These are phyloP conservation scores for Drosophila kikkawai DNA, from an alignment of 1,140 invertebrate species.

Conservation along the genomic window DNA sequence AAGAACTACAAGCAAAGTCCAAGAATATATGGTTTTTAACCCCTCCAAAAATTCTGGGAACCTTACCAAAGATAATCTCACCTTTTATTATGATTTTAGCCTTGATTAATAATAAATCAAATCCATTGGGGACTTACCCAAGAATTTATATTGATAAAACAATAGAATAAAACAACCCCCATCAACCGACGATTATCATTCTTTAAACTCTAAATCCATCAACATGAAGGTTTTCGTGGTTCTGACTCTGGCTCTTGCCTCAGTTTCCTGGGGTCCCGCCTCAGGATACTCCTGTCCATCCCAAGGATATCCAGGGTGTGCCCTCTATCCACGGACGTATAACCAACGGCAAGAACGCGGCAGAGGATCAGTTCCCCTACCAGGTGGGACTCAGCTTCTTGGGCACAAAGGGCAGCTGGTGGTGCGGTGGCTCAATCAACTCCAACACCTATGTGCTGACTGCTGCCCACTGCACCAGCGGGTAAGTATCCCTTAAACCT, in stretches of 20 bases:
- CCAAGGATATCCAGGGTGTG: constrained; percentile 34
- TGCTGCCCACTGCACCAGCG: constrained; percentile 87
- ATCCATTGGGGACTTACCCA: background rate
- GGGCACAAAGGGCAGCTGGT: constrained; percentile 67
- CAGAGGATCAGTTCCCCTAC: constrained; percentile 86
- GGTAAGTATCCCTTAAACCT: constrained; percentile 32
- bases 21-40: too few species aligned
- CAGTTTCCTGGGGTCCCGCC: constrained; percentile 23
- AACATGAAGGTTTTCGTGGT: constrained; percentile 56
- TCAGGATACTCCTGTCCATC: constrained; percentile 17
- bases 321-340: constrained; percentile 73
- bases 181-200: background rate
- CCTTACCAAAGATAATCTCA: background rate
- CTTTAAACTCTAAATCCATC: background rate
- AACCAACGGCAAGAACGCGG: constrained; percentile 68
- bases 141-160: background rate
- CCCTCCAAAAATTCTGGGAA: background rate
- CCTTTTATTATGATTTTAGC: constrained; percentile 4
- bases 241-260: constrained; percentile 40
- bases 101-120: constrained; percentile 10
- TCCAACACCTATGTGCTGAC: constrained; percentile 86
- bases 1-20: background rate
- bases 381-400: constrained; percentile 85
- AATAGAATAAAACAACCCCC: constrained; percentile 4
- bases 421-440: constrained; percentile 88